A percentile compares a stretch with the other conserved stretches of the same genome.
Evolutionary conservation across 1,140 invertebrate genomes (phyloP).

Genomic region (Pseudomyrmex dendroicus): DNA sequence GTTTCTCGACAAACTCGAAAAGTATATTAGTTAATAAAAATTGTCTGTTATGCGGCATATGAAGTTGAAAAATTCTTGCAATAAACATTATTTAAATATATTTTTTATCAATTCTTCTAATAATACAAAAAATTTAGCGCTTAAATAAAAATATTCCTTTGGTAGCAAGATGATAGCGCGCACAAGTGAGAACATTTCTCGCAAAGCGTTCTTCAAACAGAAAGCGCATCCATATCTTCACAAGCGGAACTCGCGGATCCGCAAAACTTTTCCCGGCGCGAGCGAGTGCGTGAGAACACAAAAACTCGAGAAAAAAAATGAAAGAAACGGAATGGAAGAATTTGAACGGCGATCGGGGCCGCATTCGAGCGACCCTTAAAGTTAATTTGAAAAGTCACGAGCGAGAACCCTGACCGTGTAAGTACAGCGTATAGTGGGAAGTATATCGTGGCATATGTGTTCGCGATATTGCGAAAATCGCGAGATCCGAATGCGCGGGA

Average conservation of each 20-base stretch:
- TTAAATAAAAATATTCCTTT: slow-evolving; percentile 1
- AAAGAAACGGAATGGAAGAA: slow-evolving; percentile 15
- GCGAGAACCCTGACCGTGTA: slow-evolving; percentile 46
- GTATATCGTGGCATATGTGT: slow-evolving; percentile 1
- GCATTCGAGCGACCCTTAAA: slow-evolving; percentile 74
- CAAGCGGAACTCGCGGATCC: not conserved
- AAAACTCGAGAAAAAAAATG: not conserved
- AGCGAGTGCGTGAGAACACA: not conserved
- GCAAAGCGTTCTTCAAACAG: not conserved
- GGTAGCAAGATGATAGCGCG: not conserved
- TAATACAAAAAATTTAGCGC: not conserved
- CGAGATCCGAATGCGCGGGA: slow-evolving; percentile 33
- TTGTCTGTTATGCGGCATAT: not conserved
- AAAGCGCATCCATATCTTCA: not conserved
- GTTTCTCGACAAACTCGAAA: too few relatives aligned
- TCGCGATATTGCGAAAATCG: slow-evolving; percentile 72
- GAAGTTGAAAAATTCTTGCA: too few relatives aligned
- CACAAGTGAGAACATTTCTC: not conserved
- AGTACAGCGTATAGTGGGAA: slow-evolving; percentile 57
- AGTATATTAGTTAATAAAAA: not conserved
- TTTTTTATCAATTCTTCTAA: not conserved
- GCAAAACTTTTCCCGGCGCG: slow-evolving; percentile 13
- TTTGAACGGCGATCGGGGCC: slow-evolving; percentile 52
- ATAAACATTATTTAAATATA: slow-evolving; percentile 1
- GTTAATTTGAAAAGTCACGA: slow-evolving; percentile 79